Evolutionary conservation across 1,140 invertebrate species (phyloP), one percentile per base, ranked within the genome.

Genomic region (Brachionus plicatilis): DNA sequence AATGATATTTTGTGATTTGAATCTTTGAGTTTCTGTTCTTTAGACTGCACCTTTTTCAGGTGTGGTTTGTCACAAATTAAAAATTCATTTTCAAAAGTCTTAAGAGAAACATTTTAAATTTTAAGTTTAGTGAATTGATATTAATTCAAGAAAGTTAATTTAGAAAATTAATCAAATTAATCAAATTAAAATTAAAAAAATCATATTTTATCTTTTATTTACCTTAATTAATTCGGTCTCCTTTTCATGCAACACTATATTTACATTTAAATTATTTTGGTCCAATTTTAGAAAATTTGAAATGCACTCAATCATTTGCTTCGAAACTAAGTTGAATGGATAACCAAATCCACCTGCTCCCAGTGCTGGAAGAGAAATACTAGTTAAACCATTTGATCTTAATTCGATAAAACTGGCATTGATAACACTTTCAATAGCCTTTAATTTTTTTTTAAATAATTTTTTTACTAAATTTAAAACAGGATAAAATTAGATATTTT

Each of bases 261-360:
- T 76, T 11, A 76, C 72, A 27, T 27, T 29, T 37, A 37, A 50
- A 3, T 0, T 50, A 24, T 29, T 53, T 4, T 53, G 1, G 12
- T 24, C 29, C 50, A 20, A 3, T 50, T 20, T 27, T 29, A 76
- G 53, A 76, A 76, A 50, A 14, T 76, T 12, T 20, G n/a, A 11
- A 76, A 76, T 76, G 11, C 5, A 17, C 20, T 27, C 12, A 27
- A 76, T 27, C 17, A 27, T 50, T n/a, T 24, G 43, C 8, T 45
- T 12, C 3, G 72, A 43, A 6, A 76, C 72, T n/a, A 76, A 27
- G 1, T 50, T 50, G 12, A 24, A 12, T 50, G 72, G 72, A 50
- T 14, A 76, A 27, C 45, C 20, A 76, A 76, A 76, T 27, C 72
- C 72, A 76, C 72, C 72, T 20, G 72, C 47, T 27, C 72, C 72